Percentiles rank a stretch among this genome's conserved stretches.
These are phyloP conservation scores for Oscheius sp. DNA, from an alignment of 2,888 invertebrate species.

Conservation along the genomic window DNA sequence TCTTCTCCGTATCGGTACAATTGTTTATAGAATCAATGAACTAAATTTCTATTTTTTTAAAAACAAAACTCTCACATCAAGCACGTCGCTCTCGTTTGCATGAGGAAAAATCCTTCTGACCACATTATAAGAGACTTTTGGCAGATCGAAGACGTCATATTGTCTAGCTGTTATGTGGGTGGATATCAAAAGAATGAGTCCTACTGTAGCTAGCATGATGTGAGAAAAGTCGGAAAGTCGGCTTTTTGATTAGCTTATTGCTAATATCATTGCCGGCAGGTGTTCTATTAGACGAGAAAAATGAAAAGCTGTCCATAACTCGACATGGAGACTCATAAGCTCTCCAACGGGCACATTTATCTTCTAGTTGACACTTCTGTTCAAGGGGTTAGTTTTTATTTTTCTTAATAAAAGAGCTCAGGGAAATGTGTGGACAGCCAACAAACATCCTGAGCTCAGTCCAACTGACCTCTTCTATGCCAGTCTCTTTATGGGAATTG, in stretches of 20 bases:
- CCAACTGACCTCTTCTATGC: slow-evolving; percentile 20
- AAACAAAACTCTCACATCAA: not conserved
- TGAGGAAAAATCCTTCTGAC: slow-evolving; percentile 15
- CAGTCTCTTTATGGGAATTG: slow-evolving; percentile 21
- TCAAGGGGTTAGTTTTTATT: slow-evolving; percentile 12
- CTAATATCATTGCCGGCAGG: not conserved
- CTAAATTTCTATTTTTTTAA: not conserved
- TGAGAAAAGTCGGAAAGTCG: not conserved
- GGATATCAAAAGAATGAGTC: not conserved
- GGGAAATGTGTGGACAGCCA: slow-evolving; percentile 18
- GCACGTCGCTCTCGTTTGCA: not conserved
- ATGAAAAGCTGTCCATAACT: not conserved
- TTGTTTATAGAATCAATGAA: not conserved
- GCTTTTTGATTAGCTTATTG: not conserved
- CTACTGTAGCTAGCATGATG: not conserved
- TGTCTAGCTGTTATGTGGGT: too few species aligned
- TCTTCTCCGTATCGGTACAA: not conserved
- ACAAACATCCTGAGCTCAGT: slow-evolving; percentile 19
- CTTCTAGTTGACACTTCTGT: slow-evolving; percentile 18
- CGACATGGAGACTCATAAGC: not conserved
- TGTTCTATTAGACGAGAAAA: not conserved
- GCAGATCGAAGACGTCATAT: not conserved
- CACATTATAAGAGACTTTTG: not conserved
- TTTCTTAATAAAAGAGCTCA: not conserved
- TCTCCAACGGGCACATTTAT: slow-evolving; percentile 7